Percentiles rank a stretch among this genome's conserved stretches.
phyloP scores from a whole-genome alignment of 2,888 invertebrate genomes.

The Pyrrhia umbra region DNA sequence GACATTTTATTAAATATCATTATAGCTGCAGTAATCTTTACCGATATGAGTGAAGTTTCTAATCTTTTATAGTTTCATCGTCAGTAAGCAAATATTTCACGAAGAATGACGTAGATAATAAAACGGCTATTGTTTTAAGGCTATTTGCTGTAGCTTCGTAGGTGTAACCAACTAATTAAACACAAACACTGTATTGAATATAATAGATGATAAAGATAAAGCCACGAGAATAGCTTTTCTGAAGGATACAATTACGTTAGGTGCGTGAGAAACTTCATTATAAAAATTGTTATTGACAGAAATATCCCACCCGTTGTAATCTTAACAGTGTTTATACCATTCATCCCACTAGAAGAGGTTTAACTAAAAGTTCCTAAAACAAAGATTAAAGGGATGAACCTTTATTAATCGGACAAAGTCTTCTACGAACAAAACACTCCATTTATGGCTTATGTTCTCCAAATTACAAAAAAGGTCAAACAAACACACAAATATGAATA shows the following conservation, averaged over 20 bases:
- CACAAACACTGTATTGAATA: slow-evolving; percentile 34
- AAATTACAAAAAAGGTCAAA: slow-evolving; percentile 7
- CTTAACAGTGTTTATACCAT: slow-evolving; percentile 1
- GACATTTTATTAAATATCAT: background rate
- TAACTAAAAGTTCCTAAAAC: slow-evolving; percentile 1
- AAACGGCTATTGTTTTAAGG: slow-evolving; percentile 20
- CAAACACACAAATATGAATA: slow-evolving; percentile 13
- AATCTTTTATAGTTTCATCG: slow-evolving; percentile 9
- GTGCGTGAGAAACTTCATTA: slow-evolving; percentile 54
- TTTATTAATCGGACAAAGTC: background rate
- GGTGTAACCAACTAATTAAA: slow-evolving; percentile 43
- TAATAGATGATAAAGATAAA: slow-evolving; percentile 51
- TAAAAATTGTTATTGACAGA: slow-evolving; percentile 12
- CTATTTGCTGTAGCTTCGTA: slow-evolving; percentile 22
- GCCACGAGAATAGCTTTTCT: slow-evolving; percentile 43
- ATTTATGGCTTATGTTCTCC: background rate
- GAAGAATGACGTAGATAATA: slow-evolving; percentile 20
- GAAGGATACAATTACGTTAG: slow-evolving; percentile 51
- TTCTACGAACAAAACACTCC: background rate
- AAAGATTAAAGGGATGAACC: background rate
- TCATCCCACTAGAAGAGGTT: slow-evolving; percentile 5
- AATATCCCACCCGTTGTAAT: slow-evolving; percentile 24
- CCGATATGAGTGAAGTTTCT: background rate
- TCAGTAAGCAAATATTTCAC: slow-evolving; percentile 14
- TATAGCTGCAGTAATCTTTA: background rate